A percentile compares a stretch with the other conserved stretches of the same genome.
phyloP scores from a whole-genome alignment of 2,888 invertebrate genomes.

The Branchellion lobata region DNA sequence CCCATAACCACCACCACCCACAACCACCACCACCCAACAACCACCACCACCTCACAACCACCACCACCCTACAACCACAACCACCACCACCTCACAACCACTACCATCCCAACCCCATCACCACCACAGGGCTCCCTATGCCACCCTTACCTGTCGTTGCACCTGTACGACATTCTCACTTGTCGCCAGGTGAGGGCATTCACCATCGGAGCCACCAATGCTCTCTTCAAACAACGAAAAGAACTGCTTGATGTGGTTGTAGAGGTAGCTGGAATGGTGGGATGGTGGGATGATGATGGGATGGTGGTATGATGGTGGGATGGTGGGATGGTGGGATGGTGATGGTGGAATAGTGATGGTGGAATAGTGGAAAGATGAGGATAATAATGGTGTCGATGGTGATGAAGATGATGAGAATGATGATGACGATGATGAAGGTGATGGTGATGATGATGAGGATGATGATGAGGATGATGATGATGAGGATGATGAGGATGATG shows the following conservation, averaged over 20 bases:
- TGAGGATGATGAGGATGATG: too few relatives aligned
- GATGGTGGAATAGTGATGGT: background rate
- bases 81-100: slow-evolving; percentile 22
- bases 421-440: too few relatives aligned
- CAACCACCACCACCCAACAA: background rate
- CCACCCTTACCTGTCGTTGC: slow-evolving; percentile 89
- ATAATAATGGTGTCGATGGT: background rate
- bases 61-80: background rate
- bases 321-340: background rate
- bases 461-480: too few relatives aligned
- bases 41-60: background rate
- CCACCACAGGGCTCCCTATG: slow-evolving; percentile 81
- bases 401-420: background rate
- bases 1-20: too few relatives aligned
- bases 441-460: too few relatives aligned
- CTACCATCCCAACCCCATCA: slow-evolving; percentile 65
- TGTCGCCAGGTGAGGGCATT: slow-evolving; percentile 76
- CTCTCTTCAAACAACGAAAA: slow-evolving; percentile 91
- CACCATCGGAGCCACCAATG: slow-evolving; percentile 94
- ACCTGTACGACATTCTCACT: slow-evolving; percentile 85
- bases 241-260: slow-evolving; percentile 88
- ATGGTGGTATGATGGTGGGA: background rate
- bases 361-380: background rate
- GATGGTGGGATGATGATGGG: background rate
- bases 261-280: slow-evolving; percentile 67